Percentiles rank a stretch among this genome's conserved stretches.
phyloP scores from a whole-genome alignment of 2,113 vertebrate genomes.

The Epinephelus cyanopodus region DNA sequence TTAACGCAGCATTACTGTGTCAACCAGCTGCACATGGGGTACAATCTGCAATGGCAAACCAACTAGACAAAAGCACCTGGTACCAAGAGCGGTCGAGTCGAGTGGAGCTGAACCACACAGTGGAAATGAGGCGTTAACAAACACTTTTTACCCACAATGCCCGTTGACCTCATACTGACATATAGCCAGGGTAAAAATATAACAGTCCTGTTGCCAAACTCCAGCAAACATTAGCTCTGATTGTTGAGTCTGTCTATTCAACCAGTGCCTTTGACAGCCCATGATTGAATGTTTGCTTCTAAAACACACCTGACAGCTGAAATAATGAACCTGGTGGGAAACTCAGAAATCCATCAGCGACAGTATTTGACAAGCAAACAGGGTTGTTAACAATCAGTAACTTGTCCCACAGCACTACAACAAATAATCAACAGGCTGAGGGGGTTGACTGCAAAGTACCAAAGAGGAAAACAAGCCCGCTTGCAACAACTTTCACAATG shows the following conservation, averaged over 20 bases:
- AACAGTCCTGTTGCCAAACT: not conserved
- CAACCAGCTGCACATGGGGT: too few relatives aligned
- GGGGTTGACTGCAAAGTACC: not conserved
- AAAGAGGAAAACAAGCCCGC: not conserved
- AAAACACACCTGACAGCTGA: not conserved
- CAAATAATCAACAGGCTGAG: not conserved
- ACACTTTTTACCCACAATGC: not conserved
- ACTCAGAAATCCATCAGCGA: not conserved
- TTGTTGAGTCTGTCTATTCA: not conserved
- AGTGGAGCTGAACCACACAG: too few relatives aligned
- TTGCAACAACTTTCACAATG: not conserved
- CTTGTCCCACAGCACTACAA: not conserved
- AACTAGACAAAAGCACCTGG: too few relatives aligned
- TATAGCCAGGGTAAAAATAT: not conserved
- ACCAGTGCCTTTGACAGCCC: not conserved
- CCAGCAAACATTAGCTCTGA: not conserved
- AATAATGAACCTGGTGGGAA: not conserved
- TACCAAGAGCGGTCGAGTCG: too few relatives aligned
- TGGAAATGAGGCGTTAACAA: too few relatives aligned
- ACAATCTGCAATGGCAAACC: too few relatives aligned
- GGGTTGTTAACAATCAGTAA: not conserved
- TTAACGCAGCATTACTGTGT: too few relatives aligned
- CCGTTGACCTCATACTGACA: not conserved
- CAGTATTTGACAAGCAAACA: conserved; percentile 16
- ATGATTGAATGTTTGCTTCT: not conserved